Conservation (phyloP, 2,797 vertebrate species). For the Mionectes olivaceus region DNA sequence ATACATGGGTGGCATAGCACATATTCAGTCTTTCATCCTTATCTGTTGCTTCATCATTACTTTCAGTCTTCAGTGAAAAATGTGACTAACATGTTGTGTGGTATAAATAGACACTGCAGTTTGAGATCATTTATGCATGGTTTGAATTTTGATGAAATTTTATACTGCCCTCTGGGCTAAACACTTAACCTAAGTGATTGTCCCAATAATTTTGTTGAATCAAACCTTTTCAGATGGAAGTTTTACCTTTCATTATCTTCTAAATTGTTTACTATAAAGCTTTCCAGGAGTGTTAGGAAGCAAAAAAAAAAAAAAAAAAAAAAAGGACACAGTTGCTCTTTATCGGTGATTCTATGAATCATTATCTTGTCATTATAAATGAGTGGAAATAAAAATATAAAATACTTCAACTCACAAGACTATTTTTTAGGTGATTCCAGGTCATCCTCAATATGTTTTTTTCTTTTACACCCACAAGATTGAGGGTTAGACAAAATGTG, state of each 20-base stretch:
- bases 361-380: slow-evolving; percentile 27
- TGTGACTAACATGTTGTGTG: slow-evolving; percentile 69
- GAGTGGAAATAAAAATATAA: neutral
- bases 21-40: slow-evolving; percentile 64
- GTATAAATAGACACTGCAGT: slow-evolving; percentile 73
- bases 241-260: slow-evolving; percentile 74
- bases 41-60: slow-evolving; percentile 68
- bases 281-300: slow-evolving; percentile 49
- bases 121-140: slow-evolving; percentile 73
- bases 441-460: neutral
- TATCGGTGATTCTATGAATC: slow-evolving; percentile 32
- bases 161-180: slow-evolving; percentile 75
- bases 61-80: slow-evolving; percentile 68
- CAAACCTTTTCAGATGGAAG: slow-evolving; percentile 71
- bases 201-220: slow-evolving; percentile 75
- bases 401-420: neutral
- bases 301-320: slow-evolving; percentile 60
- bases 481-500: neutral
- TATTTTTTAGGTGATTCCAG: neutral
- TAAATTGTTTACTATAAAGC: slow-evolving; percentile 66
- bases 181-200: slow-evolving; percentile 75
- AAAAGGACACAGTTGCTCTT: slow-evolving; percentile 30
- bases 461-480: neutral
- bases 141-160: slow-evolving; percentile 77
- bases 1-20: slow-evolving; percentile 65